Base-by-base conservation (phyloP, 1,140 invertebrate species). In the Bacillus rossius region DNA sequence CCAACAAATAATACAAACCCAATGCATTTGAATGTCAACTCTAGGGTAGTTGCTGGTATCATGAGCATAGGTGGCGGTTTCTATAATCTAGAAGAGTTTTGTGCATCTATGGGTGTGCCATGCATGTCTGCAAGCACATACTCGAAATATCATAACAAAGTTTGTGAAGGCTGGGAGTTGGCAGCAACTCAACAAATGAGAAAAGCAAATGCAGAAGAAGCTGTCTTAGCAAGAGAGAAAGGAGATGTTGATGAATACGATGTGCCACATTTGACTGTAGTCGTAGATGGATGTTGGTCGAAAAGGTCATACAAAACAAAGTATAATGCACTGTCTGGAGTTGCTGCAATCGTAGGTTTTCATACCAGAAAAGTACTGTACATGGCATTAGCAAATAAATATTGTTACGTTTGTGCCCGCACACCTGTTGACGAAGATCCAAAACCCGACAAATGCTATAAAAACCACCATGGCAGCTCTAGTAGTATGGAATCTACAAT, bases 401-500 rank as follows among this genome's bases (percentile, higher is more conserved):
- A 66, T 62, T 78, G 73, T 49, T 55, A 56, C 3, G 64, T 68
- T 22, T 75, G 73, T 58, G 53, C 53, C 4, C 53, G 50, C 13
- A 65, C 65, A 59, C 56, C 57, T 8, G 59, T 57, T 62, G 26
- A 45, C 22, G 42, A 14, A 34, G 29, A 49, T 19, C 43, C 60
- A 3, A 54, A 23, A 43, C 14, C 41, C 22, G 69, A 73, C 55
- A 13, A 3, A 10, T 71, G 71, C 45, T 69, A 17, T 16, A 67
- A 67, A 64, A 75, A 73, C 55, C 75, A 66, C 61, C 52, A 61
- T 22, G 62, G 59, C 4, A 34, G 29, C 29, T 71, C 69, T 1
- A 64, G 69, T 19, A 59, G 61, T 14, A 77, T 76, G 74, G 73
- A 77, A 63, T 38, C 60, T 14, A 65, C 72, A 43, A 68, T 70